A percentile compares a stretch with the other conserved stretches of the same genome.
Evolutionary conservation across 2,113 vertebrate species (phyloP).

Genomic region (Ochotona princeps): DNA sequence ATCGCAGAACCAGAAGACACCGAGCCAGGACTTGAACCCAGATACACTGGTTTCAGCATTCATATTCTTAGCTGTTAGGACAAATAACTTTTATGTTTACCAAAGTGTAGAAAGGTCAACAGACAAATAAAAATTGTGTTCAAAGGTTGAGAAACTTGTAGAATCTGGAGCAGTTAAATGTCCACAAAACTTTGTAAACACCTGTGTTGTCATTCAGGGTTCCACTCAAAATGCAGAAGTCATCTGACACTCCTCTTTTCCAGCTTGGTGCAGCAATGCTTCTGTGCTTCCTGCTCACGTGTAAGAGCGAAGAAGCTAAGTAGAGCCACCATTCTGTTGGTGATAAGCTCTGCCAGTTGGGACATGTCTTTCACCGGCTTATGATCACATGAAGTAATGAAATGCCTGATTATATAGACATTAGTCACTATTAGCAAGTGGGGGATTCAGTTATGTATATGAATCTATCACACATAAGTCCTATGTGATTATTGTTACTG

Average conservation of each 20-base stretch:
- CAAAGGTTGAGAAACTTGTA: background rate
- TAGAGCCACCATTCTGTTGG: background rate
- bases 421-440: background rate
- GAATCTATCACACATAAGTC: background rate
- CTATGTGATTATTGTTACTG: background rate
- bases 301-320: background rate
- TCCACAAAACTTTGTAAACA: background rate
- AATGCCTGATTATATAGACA: background rate
- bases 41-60: background rate
- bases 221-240: background rate
- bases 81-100: background rate
- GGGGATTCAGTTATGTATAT: background rate
- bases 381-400: background rate
- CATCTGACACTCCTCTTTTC: background rate
- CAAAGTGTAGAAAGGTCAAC: background rate
- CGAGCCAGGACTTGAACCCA: background rate
- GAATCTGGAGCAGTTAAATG: background rate
- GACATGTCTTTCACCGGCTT: background rate
- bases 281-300: background rate
- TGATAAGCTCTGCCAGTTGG: background rate
- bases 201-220: background rate
- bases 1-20: background rate
- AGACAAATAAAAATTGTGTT: slow-evolving; percentile 12
- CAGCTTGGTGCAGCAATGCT: too few relatives aligned
- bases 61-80: background rate